Evolutionary conservation across 2,797 vertebrate species (phyloP), one percentile per base, ranked within the genome.

Genomic region (Euphonia xanthogaster): DNA sequence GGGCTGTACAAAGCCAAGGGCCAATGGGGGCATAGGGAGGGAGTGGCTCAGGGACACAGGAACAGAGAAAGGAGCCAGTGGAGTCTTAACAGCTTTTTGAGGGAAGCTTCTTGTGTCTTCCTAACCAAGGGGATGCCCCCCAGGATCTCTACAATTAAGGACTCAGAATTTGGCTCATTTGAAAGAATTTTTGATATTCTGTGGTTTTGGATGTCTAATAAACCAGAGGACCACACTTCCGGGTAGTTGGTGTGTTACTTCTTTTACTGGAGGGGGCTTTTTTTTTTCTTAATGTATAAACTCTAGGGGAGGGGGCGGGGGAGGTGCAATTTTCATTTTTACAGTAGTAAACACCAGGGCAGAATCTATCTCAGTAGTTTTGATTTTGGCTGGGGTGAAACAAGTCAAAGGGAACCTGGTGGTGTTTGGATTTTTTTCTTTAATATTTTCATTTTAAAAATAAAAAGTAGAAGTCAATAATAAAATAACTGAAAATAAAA

Each of bases 231-330:
- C 9, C 45, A 45, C 45, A n/a, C 7, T 65, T 48, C 13, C 7
- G 48, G 11, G 53, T 14, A 27, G 11, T 3, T 39, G 10, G 17
- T 63, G 17, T n/a, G 5, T 39, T 39, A 55, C 28, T 13, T 37
- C 16, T 45, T 55, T 31, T 27, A 15, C 17, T 11, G 42, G 24
- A 6, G 9, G 6, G 30, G 2, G 1, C 2, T 4, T 28, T 35
- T 35, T 25, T 35, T 35, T 24, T n/a, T n/a, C n/a, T n/a, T 8
- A 58, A 7, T 10, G 7, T 35, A 31, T 24, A 28, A 51, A 44
- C 8, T 40, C 3, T 7, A 6, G 20, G 5, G 9, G 4, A 1
- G 12, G 10, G 19, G 23, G 44, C 8, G n/a, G 23, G 44, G 9
- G n/a, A 9, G 18, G 35, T 75, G 63, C 25, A 51, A 8, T 50